Base-by-base conservation (phyloP, 2,888 invertebrate species). In the Eupithecia vulgata region DNA sequence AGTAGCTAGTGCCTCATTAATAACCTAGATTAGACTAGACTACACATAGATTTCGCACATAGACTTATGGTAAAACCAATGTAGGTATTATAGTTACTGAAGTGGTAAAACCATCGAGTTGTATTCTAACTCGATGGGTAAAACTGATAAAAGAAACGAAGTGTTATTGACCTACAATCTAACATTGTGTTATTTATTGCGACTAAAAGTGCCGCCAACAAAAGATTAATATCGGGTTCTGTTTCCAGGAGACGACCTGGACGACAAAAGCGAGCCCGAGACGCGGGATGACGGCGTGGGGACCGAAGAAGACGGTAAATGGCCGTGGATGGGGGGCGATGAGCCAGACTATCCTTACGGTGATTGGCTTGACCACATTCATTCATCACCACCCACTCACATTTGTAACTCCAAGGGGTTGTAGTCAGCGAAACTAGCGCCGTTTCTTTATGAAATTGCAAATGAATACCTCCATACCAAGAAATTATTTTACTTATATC, bases 281-380 rank as follows among this genome's bases (percentile, higher is more conserved):
- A 77, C 80, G 30, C 79, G 77, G n/a, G 84, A 82, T 25, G 85
- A 85, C 69, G 87, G 81, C 34, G 82, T 76, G 71, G 86, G 81
- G 80, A 87, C 86, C n/a, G 84, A 84, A 5, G 88, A 88, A 76
- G 91, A 92, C 78, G 92, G 93, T 94, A 93, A 93, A 88, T 91
- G 88, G 91, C 84, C 82, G 81, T 88, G 87, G 89, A 80, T 82
- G 72, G 82, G 79, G 70, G 79, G 81, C 80, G 94, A 93, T 85
- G 91, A 90, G 81, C 81, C 91, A 67, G 94, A 94, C 87, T 89
- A 86, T 83, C 90, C 91, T 71, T 90, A 92, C 88, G 94, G 90
- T 93, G 91, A 90, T 85, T 94, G 90, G 91, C 84, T 52, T 65
- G 62, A 65, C 71, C 68, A 62, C 64, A 67, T 59, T 66, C 68